Evolutionary conservation across 2,113 vertebrate species (phyloP).

Genomic region (Sturnus vulgaris): DNA sequence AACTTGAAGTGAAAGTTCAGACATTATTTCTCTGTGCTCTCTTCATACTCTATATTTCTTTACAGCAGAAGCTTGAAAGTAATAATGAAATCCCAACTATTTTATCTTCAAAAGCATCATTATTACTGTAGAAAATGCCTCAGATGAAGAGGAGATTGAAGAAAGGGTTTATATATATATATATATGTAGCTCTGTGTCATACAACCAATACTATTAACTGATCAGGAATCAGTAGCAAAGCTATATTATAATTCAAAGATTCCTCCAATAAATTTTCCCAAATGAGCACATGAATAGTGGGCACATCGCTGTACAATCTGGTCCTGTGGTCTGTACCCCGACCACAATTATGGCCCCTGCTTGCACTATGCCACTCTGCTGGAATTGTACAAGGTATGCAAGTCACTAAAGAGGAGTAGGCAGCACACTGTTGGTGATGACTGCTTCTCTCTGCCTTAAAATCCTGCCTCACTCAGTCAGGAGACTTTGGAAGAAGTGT

Average conservation of each 20-base stretch:
- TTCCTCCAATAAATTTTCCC: background rate
- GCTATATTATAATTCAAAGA: background rate
- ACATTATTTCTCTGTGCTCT: background rate
- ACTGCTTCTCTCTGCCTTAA: background rate
- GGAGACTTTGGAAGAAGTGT: background rate
- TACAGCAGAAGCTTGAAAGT: background rate
- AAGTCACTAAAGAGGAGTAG: background rate
- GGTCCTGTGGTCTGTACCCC: background rate
- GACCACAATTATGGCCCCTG: background rate
- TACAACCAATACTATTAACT: background rate
- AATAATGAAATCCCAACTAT: background rate
- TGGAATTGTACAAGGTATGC: fast-evolving
- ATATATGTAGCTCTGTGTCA: background rate
- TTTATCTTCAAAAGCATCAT: background rate
- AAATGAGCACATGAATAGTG: background rate
- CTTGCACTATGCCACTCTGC: background rate
- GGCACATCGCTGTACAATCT: background rate
- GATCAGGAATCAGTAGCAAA: background rate
- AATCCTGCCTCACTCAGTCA: background rate
- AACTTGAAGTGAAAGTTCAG: background rate
- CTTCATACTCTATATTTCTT: background rate
- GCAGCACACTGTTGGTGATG: background rate
- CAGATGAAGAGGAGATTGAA: background rate
- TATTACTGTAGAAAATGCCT: background rate
- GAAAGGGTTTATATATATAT: background rate